These are phyloP conservation scores for Enteromius argenteus DNA, from an alignment of 2,797 vertebrate species.

Conservation along the genomic window DNA sequence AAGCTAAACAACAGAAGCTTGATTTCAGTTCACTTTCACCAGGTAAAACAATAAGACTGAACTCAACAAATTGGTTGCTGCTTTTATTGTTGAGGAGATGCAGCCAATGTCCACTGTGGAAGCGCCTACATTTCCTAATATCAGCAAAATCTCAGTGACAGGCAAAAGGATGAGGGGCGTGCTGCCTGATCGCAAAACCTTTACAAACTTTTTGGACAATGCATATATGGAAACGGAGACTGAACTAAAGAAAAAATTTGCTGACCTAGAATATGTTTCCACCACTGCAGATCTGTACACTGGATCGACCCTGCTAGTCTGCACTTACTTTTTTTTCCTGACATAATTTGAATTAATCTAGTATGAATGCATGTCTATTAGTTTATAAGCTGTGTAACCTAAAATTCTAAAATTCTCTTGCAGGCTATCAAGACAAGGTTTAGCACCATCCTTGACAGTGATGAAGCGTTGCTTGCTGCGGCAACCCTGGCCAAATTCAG, in stretches of 20 bases:
- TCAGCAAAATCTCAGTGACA: conserved; percentile 23
- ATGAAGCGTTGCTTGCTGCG: not conserved
- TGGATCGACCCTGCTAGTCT: too few relatives aligned
- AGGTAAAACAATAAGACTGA: conserved; percentile 17
- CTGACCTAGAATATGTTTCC: conserved; percentile 33
- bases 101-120: too few relatives aligned
- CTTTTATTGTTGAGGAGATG: not conserved
- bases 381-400: not conserved
- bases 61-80: conserved; percentile 28
- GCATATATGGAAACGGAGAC: conserved; percentile 28
- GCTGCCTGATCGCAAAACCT: conserved; percentile 27
- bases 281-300: conserved; percentile 35
- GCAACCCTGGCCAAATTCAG: not conserved
- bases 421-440: conserved; percentile 6
- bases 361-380: conserved; percentile 1
- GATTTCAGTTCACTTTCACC: conserved; percentile 9
- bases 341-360: not conserved
- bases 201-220: conserved; percentile 22
- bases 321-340: not conserved
- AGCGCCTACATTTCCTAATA: not conserved
- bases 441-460: not conserved
- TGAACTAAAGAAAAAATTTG: conserved; percentile 27
- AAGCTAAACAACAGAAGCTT: conserved; percentile 21
- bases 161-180: not conserved
- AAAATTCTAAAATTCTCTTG: not conserved